Evolutionary conservation across 2,113 vertebrate genomes (phyloP).

Genomic region (Stomatorhinus ivindoensis): DNA sequence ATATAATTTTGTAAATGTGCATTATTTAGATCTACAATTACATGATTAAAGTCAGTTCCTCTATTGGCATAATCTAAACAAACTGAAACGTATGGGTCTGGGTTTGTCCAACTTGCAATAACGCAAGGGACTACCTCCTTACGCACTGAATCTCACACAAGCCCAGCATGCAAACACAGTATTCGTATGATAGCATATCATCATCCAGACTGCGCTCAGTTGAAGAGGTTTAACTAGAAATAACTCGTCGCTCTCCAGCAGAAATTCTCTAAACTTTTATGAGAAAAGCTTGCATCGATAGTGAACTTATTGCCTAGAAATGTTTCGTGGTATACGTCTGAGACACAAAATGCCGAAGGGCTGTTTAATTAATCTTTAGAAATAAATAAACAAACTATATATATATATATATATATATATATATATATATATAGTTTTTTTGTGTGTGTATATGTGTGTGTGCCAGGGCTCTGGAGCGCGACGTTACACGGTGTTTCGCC

Average conservation of each 20-base stretch:
- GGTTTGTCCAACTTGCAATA: neutral
- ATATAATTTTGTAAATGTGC: neutral
- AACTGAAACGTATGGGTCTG: neutral
- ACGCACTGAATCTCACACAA: conserved; percentile 4
- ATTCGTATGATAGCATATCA: neutral
- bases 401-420: no score
- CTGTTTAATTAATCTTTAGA: neutral
- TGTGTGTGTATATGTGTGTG: neutral
- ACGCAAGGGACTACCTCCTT: neutral
- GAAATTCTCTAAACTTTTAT: neutral
- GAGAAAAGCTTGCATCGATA: neutral
- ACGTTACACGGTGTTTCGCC: neutral
- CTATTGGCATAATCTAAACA: neutral
- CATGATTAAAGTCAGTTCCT: neutral
- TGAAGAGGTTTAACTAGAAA: neutral
- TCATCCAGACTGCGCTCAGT: neutral
- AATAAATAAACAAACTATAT: neutral
- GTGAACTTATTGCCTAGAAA: neutral
- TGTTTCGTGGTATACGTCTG: neutral
- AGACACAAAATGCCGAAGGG: neutral
- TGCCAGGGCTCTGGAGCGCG: neutral
- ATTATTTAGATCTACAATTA: neutral
- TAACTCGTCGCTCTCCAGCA: neutral
- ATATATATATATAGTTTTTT: neutral
- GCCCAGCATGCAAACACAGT: neutral